Conservation (phyloP, 1,140 invertebrate species). For the Achatina immaculata region DNA sequence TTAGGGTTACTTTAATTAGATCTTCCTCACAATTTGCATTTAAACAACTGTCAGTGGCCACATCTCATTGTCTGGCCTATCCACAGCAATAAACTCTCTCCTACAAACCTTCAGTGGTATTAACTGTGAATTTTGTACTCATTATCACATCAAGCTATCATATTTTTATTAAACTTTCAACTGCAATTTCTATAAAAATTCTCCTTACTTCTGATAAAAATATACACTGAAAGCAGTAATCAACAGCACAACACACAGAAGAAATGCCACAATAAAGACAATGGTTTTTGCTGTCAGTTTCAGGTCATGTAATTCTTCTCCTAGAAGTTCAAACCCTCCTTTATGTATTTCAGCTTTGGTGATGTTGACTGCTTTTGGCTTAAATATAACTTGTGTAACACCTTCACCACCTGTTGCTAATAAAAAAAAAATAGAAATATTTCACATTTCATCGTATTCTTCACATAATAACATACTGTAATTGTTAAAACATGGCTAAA, state of each 20-base stretch:
- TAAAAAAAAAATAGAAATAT: neutral
- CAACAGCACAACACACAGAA: neutral
- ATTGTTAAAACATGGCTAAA: no score
- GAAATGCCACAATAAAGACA: neutral
- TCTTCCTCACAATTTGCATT: no score
- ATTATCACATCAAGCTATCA: no score
- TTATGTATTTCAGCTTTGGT: neutral
- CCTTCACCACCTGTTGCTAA: neutral
- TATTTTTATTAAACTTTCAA: no score
- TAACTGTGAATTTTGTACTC: no score
- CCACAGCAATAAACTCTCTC: no score
- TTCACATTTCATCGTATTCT: neutral
- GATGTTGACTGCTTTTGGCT: neutral
- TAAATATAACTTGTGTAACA: neutral
- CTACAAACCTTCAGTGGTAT: no score
- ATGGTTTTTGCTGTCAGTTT: neutral
- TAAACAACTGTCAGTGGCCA: no score
- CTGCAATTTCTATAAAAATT: no score
- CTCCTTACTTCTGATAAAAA: constrained; percentile 13
- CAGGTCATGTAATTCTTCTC: neutral
- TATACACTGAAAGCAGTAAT: constrained; percentile 22
- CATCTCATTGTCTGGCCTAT: no score
- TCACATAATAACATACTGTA: neutral
- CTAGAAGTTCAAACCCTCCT: neutral
- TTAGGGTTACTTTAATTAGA: no score